Base-by-base conservation (phyloP, 2,888 invertebrate genomes). In the Agriotes lineatus region DNA sequence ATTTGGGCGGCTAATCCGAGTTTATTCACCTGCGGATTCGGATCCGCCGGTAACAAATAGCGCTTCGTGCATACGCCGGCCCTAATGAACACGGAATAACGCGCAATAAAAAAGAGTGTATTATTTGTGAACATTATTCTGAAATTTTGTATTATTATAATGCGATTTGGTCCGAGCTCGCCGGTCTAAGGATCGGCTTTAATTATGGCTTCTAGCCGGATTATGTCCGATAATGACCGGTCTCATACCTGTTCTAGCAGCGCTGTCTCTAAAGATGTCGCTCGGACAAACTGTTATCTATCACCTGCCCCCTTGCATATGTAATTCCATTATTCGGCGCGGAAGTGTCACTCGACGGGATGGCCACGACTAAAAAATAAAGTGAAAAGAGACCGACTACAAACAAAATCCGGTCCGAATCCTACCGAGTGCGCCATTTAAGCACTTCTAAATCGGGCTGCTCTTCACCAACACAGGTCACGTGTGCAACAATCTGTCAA, bases 141-240 rank as follows among this genome's bases (percentile, higher is more conserved):
- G 62, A 73, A 72, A 73, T 74, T 74, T 65, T 67, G 70, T 74
- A 70, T 72, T 74, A 74, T 74, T 74, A 74, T 74, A 74, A 74
- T 70, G 74, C 71, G 67, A 74, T 74, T 74, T 74, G 62, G 74
- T 68, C 57, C 54, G 58, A 56, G 61, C 69, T 60, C 61, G 72
- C 65, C 52, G 62, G 64, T 65, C 63, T 65, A 62, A 69, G 71
- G 72, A 72, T 72, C 44, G 71, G 56, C 72, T 72, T 72, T 72
- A 74, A 72, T 74, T 72, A 72, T 69, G 71, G 71, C 72, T 72
- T 72, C 72, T 72, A 72, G 70, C 57, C 56, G 69, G 64, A 72
- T 72, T 72, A 74, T 72, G 70, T 65, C 70, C 67, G 64, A 74
- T 74, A 74, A 74, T 74, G 69, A 72, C 71, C 70, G 65, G 70